phyloP scores from a whole-genome alignment of 2,113 vertebrate genomes.

The Misgurnus mizolepis region DNA sequence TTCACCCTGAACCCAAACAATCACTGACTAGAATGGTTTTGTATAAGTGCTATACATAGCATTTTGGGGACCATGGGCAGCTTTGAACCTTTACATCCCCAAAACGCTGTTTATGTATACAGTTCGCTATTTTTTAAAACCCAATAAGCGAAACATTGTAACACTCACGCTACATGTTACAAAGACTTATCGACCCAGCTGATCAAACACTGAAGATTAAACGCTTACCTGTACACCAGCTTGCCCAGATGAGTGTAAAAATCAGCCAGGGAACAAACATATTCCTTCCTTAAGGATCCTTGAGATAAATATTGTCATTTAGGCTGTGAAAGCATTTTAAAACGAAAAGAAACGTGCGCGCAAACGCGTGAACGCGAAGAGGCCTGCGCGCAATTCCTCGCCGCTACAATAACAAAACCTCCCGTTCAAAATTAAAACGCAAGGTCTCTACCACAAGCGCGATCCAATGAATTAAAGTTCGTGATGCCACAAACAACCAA shows the following conservation, averaged over 20 bases:
- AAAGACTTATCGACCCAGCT: neutral
- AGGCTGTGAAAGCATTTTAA: constrained; percentile 69
- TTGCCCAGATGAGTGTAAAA: constrained; percentile 86
- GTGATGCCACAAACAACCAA: neutral
- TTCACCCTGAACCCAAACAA: neutral
- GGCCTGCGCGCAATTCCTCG: constrained; percentile 2
- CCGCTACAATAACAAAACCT: constrained; percentile 25
- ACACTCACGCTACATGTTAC: neutral
- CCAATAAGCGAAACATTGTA: neutral
- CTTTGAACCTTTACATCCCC: no score
- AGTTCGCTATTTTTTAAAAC: neutral
- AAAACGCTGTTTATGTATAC: neutral
- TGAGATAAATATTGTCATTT: constrained; percentile 56
- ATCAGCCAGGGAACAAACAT: constrained; percentile 86
- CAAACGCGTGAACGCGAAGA: constrained; percentile 49
- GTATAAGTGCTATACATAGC: neutral
- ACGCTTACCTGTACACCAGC: constrained; percentile 85
- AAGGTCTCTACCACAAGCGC: neutral
- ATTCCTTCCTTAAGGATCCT: constrained; percentile 69
- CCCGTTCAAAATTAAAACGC: constrained; percentile 5
- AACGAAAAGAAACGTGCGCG: constrained; percentile 52
- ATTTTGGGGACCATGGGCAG: neutral
- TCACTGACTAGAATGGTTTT: neutral
- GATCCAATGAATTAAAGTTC: neutral
- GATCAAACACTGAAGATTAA: neutral